Base-by-base conservation (phyloP, 2,797 vertebrate species). In the Sebastolobus altivelis region DNA sequence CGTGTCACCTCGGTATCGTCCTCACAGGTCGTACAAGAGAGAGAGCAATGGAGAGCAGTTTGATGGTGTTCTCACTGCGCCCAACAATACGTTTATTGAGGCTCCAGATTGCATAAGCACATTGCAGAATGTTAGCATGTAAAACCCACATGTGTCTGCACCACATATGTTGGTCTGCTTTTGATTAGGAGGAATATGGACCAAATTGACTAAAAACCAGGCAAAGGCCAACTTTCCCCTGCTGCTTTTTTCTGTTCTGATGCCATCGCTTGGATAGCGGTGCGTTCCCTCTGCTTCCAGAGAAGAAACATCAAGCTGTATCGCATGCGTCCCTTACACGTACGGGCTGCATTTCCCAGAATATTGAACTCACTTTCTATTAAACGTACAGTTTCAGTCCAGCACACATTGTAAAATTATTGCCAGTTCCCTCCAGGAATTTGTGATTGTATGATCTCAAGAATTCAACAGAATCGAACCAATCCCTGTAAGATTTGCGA, bases 181-280 rank as follows among this genome's bases (percentile, higher is more conserved):
- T 82, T 81, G 40, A 89, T 88, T 83, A 76, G 6, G 27, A 71
- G 12, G 43, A 86, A 89, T 86, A 82, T 80, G 18, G 70, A 61
- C 65, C 3, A 38, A 59, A 40, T 33, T 67, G 33, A 69, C 29
- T 74, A 16, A 79, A 84, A 84, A 61, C 2, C 37, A 5, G 35
- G 16, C n/a, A 49, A 67, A 75, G 25, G 71, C 80, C 80, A 80
- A 82, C 71, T 80, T 79, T 70, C 56, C 75, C 22, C 49, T 11
- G 40, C 72, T 81, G 43, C 66, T 3, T 38, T 38, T 80, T 80
- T 89, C 63, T 72, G 35, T 82, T 80, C 58, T 62, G 62, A 27
- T 89, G 77, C 84, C 82, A 72, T 78, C 0, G 1, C 72, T 73
- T 52, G 22, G 56, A 54, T 62, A 40, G 29, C 4, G 6, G 8